These are phyloP conservation scores for Megalops atlanticus DNA, from an alignment of 2,113 vertebrate genomes.

Conservation along the genomic window DNA sequence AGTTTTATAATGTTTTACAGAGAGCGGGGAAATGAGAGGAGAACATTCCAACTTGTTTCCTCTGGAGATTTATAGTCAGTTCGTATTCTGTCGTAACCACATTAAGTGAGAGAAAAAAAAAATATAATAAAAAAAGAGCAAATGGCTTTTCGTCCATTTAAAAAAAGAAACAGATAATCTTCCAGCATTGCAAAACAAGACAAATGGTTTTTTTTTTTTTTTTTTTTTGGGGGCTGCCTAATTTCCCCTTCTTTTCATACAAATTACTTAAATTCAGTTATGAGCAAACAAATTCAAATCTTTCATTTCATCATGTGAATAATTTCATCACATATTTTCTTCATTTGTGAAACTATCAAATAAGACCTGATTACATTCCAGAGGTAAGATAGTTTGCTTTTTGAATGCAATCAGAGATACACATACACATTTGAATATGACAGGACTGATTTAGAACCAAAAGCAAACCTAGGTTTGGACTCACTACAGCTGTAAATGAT, in stretches of 20 bases:
- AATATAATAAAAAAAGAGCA: no score
- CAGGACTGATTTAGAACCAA: neutral
- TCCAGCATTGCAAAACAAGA: neutral
- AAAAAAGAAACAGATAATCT: neutral
- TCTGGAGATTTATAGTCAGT: neutral
- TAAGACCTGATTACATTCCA: neutral
- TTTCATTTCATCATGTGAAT: neutral
- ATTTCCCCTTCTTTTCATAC: neutral
- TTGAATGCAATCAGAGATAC: no score
- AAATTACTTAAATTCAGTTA: neutral
- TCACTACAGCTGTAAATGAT: neutral
- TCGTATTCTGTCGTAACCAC: neutral
- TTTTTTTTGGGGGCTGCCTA: neutral
- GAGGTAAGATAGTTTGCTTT: no score
- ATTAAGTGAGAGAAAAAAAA: neutral
- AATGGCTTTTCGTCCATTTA: neutral
- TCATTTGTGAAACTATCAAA: neutral
- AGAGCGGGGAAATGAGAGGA: neutral
- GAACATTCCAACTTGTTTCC: conserved; percentile 16
- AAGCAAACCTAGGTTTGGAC: neutral
- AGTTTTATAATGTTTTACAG: conserved; percentile 19
- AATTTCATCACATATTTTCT: neutral
- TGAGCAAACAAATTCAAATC: neutral
- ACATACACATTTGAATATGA: no score
- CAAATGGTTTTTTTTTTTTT: neutral